Evolutionary conservation across 2,888 invertebrate genomes (phyloP), one percentile per base, ranked within the genome.

Genomic region (Gryllus longicercus): DNA sequence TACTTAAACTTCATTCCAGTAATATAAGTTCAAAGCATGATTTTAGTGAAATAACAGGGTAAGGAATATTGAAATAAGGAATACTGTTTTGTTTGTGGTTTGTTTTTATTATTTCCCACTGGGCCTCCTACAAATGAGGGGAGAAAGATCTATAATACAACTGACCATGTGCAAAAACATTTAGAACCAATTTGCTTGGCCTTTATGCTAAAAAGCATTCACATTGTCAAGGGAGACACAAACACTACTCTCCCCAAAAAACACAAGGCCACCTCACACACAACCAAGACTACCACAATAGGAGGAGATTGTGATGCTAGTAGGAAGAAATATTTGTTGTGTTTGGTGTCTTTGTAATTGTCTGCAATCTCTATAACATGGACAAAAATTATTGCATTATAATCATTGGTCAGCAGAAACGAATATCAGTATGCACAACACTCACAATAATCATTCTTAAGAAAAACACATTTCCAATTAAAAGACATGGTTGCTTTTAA

Each of bases 81-180:
- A 80, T 75, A 75, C 16, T 38, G n/a, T 74, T n/a, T 74, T 79
- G 51, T 74, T 63, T 76, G 76, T 77, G 49, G 21, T 75, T 81
- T 82, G 81, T 79, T 77, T 80, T 80, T 78, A 78, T 79, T 77
- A 25, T 82, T 81, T 79, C 78, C 80, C 81, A 81, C 80, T 80
- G 81, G 80, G 80, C 80, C 79, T 80, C 80, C 82, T 82, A 82
- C 82, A 81, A 82, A 82, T 81, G 78, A 79, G 79, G 78, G 76
- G 79, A 80, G 78, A 77, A 77, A 78, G 79, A 81, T 81, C 63
- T 81, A 51, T 79, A 79, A 79, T 77, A 82, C 82, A 81, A 80
- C 78, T 79, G 82, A 82, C 79, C 80, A 81, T 81, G 80, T 80
- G 80, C 81, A 80, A 81, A 80, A 79, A 82, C 78, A 50, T 51